Evolutionary conservation across 2,113 vertebrate species (phyloP).

Genomic region (Rostratula benghalensis): DNA sequence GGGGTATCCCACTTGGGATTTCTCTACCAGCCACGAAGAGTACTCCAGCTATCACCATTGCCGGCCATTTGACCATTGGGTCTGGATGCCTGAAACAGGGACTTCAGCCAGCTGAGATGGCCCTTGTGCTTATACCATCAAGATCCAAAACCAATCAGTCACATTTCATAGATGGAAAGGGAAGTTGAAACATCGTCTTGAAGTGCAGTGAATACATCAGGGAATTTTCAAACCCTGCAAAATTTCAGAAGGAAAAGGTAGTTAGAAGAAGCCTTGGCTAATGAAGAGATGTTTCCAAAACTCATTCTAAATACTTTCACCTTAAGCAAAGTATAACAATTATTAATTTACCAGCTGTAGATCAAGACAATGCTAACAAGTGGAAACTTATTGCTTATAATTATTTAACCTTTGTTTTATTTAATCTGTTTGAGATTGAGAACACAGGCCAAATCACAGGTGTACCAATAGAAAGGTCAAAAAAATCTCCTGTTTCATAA

Average conservation of each 20-base stretch:
- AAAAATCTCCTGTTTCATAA: not conserved
- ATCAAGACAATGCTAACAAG: not conserved
- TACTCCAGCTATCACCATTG: not conserved
- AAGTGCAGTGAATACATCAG: not conserved
- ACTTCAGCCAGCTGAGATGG: not conserved
- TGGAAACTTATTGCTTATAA: not conserved
- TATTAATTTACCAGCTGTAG: not conserved
- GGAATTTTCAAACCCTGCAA: not conserved
- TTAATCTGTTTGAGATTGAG: not conserved
- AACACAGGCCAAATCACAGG: not conserved
- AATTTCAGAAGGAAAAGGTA: not conserved
- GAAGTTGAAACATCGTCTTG: not conserved
- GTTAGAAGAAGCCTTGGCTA: not conserved
- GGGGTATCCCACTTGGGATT: not conserved
- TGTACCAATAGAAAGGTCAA: not conserved
- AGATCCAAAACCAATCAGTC: not conserved
- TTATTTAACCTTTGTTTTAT: not conserved
- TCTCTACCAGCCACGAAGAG: not conserved
- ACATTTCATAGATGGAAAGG: not conserved
- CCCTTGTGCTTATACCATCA: not conserved
- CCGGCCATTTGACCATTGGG: not conserved
- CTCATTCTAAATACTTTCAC: not conserved
- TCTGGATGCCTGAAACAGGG: not conserved
- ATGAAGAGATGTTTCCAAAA: not conserved
- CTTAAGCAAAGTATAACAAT: not conserved